phyloP scores from a whole-genome alignment of 2,888 invertebrate species.

The Ormyrus thymus region DNA sequence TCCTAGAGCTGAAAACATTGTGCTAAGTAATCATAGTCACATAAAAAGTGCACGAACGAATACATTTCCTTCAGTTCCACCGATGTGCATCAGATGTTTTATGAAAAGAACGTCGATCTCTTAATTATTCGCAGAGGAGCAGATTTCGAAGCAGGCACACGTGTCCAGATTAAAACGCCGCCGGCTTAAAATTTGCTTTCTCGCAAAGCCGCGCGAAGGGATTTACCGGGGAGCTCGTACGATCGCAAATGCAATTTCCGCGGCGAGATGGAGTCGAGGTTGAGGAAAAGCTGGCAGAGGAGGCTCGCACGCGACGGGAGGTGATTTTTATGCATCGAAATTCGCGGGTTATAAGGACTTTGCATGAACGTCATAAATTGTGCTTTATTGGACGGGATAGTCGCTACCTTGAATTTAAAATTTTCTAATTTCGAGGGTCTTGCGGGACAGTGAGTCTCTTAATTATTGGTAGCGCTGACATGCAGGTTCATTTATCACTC shows the following conservation, averaged over 20 bases:
- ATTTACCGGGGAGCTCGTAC: conserved; percentile 27
- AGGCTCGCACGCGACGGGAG: background rate
- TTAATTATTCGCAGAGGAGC: no score
- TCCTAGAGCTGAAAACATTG: no score
- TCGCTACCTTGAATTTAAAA: conserved; percentile 42
- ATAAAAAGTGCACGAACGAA: no score
- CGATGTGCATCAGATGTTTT: no score
- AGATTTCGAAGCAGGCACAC: background rate
- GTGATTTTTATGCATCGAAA: conserved; percentile 55
- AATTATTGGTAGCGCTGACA: no score
- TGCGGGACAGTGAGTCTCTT: background rate
- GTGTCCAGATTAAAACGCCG: conserved; percentile 23
- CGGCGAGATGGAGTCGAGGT: conserved; percentile 48
- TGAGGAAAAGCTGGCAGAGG: conserved; percentile 7
- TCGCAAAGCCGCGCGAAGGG: background rate
- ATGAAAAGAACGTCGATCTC: no score
- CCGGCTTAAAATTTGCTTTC: background rate
- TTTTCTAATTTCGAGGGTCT: conserved; percentile 22
- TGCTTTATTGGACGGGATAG: conserved; percentile 13
- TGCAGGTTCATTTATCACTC: no score
- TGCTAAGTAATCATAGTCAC: no score
- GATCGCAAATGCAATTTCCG: conserved; percentile 56
- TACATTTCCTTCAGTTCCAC: no score
- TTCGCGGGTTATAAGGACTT: conserved; percentile 44
- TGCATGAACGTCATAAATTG: conserved; percentile 47